phyloP scores from a whole-genome alignment of 2,113 vertebrate genomes.

The Parotia lawesii region DNA sequence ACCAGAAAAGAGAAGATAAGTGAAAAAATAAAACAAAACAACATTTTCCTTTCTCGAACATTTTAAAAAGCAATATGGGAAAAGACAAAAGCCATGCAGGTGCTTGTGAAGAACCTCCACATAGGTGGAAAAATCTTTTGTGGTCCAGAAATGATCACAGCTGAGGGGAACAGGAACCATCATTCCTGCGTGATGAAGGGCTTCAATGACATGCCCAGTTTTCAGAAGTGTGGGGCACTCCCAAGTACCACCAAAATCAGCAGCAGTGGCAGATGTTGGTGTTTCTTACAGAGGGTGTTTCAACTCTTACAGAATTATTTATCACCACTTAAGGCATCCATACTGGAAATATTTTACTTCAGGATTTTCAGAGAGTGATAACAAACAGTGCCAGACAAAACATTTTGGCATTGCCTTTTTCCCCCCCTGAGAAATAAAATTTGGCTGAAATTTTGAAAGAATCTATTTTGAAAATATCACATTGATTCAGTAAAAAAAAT shows the following conservation, averaged over 20 bases:
- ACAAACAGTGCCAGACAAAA: neutral
- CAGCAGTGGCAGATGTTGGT: neutral
- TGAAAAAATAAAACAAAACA: neutral
- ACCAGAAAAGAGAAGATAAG: neutral
- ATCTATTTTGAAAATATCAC: neutral
- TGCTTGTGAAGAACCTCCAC: neutral
- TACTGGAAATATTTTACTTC: neutral
- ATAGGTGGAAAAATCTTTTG: neutral
- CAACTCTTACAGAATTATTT: neutral
- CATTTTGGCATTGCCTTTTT: neutral
- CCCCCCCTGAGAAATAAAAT: neutral
- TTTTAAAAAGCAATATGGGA: neutral
- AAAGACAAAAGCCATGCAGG: neutral
- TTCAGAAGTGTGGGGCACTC: neutral
- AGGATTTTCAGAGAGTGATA: neutral
- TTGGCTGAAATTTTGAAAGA: neutral
- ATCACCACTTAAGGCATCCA: neutral
- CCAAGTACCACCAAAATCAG: neutral
- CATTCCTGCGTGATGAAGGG: neutral
- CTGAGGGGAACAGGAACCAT: neutral
- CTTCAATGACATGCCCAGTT: neutral
- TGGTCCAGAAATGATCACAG: neutral
- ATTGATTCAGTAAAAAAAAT: neutral
- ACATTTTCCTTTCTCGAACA: neutral
- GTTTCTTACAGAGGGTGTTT: neutral